These are phyloP conservation scores for Pterobdella sp. DNA, from an alignment of 2,888 invertebrate genomes.

Conservation along the genomic window DNA sequence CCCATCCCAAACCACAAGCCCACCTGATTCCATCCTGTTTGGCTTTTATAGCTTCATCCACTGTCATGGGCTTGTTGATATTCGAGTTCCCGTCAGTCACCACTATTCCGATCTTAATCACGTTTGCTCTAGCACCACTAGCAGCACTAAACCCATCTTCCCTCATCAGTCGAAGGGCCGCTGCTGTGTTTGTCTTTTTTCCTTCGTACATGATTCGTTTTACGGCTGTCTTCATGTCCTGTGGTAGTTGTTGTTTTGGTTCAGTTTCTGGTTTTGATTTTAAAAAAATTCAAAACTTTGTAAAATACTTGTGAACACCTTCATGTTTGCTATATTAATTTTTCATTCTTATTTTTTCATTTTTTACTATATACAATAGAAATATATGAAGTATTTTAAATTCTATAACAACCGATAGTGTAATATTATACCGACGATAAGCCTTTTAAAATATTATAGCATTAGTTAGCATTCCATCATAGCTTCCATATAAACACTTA, in stretches of 20 bases:
- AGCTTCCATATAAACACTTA: not conserved
- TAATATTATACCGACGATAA: not conserved
- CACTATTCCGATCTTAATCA: constrained; percentile 42
- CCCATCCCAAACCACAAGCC: not conserved
- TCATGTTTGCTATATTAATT: no score
- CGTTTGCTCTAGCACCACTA: constrained; percentile 43
- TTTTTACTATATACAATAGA: no score
- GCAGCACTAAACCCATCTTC: constrained; percentile 39
- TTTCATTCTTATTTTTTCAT: no score
- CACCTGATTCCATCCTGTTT: constrained; percentile 24
- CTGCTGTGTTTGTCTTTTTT: constrained; percentile 44
- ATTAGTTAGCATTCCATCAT: not conserved
- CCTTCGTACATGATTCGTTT: constrained; percentile 39
- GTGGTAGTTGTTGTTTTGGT: constrained; percentile 28
- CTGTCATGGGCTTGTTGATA: constrained; percentile 42
- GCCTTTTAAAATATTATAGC: not conserved
- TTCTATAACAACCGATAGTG: no score
- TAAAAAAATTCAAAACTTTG: no score
- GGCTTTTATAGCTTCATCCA: constrained; percentile 41
- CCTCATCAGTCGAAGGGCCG: constrained; percentile 42
- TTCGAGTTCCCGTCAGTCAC: constrained; percentile 46
- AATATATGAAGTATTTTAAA: no score
- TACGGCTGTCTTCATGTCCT: constrained; percentile 41
- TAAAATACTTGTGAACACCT: no score
- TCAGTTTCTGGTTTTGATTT: no score